These are phyloP conservation scores for Melopsittacus undulatus DNA, from an alignment of 2,797 vertebrate species.

Conservation along the genomic window DNA sequence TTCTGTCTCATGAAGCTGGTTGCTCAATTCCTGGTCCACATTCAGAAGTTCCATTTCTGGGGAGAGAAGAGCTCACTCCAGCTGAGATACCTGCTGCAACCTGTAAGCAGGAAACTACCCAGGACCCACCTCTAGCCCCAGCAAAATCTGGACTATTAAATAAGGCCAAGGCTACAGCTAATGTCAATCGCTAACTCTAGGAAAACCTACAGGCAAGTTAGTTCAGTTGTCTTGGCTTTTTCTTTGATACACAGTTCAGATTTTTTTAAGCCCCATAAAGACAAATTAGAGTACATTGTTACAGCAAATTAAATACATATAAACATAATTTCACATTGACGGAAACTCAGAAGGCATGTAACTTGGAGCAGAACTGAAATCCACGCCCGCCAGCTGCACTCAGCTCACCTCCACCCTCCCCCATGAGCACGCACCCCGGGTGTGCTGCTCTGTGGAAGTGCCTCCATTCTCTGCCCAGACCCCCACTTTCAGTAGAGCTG, in stretches of 20 bases:
- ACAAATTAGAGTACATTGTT: background rate
- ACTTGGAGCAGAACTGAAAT: conserved; percentile 38
- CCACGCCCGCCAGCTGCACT: background rate
- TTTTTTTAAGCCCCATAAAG: conserved; percentile 12
- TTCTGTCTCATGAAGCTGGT: background rate
- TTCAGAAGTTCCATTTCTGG: background rate
- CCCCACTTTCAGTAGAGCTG: background rate
- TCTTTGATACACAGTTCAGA: background rate
- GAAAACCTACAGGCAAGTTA: background rate
- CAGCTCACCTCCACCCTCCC: conserved; percentile 43
- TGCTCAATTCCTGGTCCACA: background rate
- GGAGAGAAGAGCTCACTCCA: background rate
- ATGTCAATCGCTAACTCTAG: background rate
- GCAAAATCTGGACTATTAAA: background rate
- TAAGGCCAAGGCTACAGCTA: background rate
- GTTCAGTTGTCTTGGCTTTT: background rate
- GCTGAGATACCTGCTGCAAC: background rate
- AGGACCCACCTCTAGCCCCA: background rate
- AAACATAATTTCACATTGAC: background rate
- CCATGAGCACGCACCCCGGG: background rate
- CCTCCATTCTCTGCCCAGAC: background rate
- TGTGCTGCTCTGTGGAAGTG: conserved; percentile 32
- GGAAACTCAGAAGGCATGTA: background rate
- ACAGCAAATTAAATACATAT: background rate
- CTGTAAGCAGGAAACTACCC: background rate